phyloP scores from a whole-genome alignment of 2,797 vertebrate genomes.

The Rhinoraja longicauda region DNA sequence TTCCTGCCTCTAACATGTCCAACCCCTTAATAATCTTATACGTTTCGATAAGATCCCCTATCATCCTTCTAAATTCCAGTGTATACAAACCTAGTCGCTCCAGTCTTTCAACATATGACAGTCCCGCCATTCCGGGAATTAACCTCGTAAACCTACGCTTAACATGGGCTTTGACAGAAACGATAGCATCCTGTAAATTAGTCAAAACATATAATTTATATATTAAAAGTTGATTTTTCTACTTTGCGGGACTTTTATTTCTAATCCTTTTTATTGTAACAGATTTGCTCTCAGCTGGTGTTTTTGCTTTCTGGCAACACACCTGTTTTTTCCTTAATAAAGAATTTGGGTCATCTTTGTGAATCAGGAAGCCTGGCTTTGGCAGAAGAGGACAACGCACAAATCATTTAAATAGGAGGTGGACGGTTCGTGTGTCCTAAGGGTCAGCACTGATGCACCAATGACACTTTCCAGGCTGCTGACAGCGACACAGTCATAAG shows the following conservation, averaged over 20 bases:
- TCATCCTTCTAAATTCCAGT: no score
- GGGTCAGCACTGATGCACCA: not conserved
- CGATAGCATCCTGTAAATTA: no score
- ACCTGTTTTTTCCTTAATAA: not conserved
- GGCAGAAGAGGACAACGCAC: not conserved
- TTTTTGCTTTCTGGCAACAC: not conserved
- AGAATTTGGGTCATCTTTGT: not conserved
- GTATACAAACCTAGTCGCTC: no score
- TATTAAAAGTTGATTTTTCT: not conserved
- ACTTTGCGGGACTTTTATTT: not conserved
- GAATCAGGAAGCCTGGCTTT: not conserved
- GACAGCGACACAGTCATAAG: not conserved
- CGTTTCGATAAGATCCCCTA: no score
- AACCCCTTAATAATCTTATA: no score
- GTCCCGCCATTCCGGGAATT: no score
- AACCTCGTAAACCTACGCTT: no score
- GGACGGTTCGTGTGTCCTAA: not conserved
- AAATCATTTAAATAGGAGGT: not conserved
- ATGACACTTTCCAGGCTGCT: not conserved
- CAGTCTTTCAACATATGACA: no score
- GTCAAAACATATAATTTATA: not conserved
- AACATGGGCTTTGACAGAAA: no score
- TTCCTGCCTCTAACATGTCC: no score
- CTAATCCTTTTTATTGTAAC: not conserved
- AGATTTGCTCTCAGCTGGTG: not conserved